Conservation (phyloP, 2,797 vertebrate species). For the Tokudaia tokunoshimensis region DNA sequence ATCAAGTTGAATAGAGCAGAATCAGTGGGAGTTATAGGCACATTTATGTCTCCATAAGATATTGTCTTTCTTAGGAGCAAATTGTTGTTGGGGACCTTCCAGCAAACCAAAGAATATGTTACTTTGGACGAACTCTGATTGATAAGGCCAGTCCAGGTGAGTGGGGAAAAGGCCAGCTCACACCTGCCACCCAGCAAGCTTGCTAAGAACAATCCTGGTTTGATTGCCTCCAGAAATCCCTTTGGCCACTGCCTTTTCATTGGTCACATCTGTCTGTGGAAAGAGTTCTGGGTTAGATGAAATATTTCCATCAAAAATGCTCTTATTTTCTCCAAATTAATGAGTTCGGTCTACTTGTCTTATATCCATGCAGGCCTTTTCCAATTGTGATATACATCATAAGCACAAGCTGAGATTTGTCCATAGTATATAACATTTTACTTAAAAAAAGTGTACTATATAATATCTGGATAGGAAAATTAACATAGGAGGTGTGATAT, state of each 20-base stretch:
- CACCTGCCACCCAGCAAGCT: background rate
- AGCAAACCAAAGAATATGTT: background rate
- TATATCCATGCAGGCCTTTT: background rate
- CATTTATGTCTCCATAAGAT: background rate
- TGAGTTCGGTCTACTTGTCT: background rate
- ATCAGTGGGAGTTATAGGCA: background rate
- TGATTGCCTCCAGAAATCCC: background rate
- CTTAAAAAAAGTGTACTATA: background rate
- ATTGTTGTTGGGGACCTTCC: background rate
- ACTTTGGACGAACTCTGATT: background rate
- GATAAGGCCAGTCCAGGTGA: background rate
- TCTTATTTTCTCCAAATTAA: background rate
- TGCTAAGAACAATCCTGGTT: background rate
- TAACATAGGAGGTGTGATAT: background rate
- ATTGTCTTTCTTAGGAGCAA: background rate
- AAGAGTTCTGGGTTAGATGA: background rate
- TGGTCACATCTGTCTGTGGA: background rate
- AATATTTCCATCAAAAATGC: background rate
- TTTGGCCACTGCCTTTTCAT: background rate
- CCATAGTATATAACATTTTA: background rate
- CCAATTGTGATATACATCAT: background rate
- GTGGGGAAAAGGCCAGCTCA: background rate
- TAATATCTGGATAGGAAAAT: background rate
- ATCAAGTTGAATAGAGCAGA: background rate
- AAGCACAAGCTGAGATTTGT: background rate